Base-by-base conservation (phyloP, 2,113 vertebrate species). In the Suncus etruscus region DNA sequence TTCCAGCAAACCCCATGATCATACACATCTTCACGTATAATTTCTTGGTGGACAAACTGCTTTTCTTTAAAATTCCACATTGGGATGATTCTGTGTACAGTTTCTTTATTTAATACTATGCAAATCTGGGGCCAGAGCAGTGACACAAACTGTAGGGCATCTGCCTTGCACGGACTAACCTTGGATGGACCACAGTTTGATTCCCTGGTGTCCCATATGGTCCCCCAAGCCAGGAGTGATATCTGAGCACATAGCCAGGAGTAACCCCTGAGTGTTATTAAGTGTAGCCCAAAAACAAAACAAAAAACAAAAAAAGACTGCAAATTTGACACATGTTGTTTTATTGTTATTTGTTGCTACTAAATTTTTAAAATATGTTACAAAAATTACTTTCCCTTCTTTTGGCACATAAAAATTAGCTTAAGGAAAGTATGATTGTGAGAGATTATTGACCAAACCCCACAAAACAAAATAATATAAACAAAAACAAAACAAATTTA, bases 271-370 rank as follows among this genome's bases (percentile, higher is more conserved):
- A 39, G 39, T 39, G 39, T 39, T 39, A 39, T 39, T 39, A 5
- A 39, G 39, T 39, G 39, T 39, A 39, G 39, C 39, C 39, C 39
- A 39, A 39, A 39, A 39, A 39, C 39, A 39, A 39, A 39, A 39
- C 3, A 39, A 39, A 39, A 39, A 39, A 39, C 3, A 39, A 39
- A 39, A 39, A 39, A 39, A 39, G 39, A 39, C 39, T 39, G 39
- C 39, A 39, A 39, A 39, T 39, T 39, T 39, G 39, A 39, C 3
- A 39, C 39, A 39, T 39, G 39, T 3, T 39, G 39, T 39, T 39
- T 32, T 50, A 79, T 81, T 89, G 82, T 83, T 51, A 22, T 80
- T 20, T 84, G 54, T 70, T 84, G 84, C n/a, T 85, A 50, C 16
- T 66, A 61, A 68, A 73, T 15, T 25, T 65, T 74, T 61, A 75